Evolutionary conservation across 2,888 invertebrate genomes (phyloP).

Genomic region (Rhagium mordax): DNA sequence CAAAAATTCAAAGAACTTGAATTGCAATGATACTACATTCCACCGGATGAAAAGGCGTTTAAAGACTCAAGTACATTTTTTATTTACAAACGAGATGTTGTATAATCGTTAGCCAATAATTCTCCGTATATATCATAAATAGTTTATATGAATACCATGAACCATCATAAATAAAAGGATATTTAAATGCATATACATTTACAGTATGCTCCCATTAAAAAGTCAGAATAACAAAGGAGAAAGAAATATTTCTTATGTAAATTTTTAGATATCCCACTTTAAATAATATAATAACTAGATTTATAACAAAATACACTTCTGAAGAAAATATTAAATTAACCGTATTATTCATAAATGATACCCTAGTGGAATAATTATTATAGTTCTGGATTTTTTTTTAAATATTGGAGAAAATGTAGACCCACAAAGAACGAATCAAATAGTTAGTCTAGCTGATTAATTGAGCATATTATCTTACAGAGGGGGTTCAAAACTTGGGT

Average conservation of each 20-base stretch:
- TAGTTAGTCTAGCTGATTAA: too few relatives aligned
- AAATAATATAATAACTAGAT: too few relatives aligned
- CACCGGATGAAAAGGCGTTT: constrained; percentile 33
- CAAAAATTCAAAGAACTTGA: constrained; percentile 38
- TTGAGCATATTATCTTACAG: too few relatives aligned
- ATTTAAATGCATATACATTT: neutral
- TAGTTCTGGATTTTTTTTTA: too few relatives aligned
- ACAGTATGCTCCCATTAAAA: neutral
- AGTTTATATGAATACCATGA: neutral
- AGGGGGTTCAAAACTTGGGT: too few relatives aligned
- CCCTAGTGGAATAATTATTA: too few relatives aligned
- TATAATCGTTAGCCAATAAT: neutral
- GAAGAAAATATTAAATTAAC: too few relatives aligned
- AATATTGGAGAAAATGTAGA: too few relatives aligned
- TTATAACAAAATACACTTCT: too few relatives aligned
- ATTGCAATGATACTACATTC: constrained; percentile 40
- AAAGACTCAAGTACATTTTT: constrained; percentile 18
- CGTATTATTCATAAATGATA: too few relatives aligned
- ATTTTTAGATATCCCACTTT: too few relatives aligned
- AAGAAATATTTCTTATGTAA: neutral
- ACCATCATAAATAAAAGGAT: neutral
- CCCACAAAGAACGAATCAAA: too few relatives aligned
- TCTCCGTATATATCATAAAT: neutral
- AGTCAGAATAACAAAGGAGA: neutral
- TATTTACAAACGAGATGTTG: neutral